A percentile compares a stretch with the other conserved stretches of the same genome.
phyloP scores from a whole-genome alignment of 2,797 vertebrate genomes.

The Aldrovandia affinis region DNA sequence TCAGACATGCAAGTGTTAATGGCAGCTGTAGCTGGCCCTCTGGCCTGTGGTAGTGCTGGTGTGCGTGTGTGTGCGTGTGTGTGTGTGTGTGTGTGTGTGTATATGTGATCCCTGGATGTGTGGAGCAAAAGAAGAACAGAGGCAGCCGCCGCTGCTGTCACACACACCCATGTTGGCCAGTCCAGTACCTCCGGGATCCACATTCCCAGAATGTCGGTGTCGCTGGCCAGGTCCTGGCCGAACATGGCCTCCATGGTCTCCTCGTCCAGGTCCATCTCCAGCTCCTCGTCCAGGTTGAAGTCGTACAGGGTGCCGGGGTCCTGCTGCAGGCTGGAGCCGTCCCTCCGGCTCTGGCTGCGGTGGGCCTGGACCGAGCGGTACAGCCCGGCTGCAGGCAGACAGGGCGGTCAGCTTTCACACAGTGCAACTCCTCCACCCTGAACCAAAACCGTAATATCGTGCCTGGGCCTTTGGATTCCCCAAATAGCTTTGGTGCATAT shows the following conservation, averaged over 20 bases:
- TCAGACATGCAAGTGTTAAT: not conserved
- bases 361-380: constrained; percentile 98
- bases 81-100: not conserved
- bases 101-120: constrained; percentile 14
- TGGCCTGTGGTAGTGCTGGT: not conserved
- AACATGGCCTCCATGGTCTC: constrained; percentile 99
- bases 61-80: not conserved
- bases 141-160: constrained; percentile 86
- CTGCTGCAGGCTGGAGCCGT: constrained; percentile 85
- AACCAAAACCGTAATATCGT: too few relatives aligned
- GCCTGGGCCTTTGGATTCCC: not conserved
- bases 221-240: constrained; percentile 91
- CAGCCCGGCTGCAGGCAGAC: constrained; percentile 81
- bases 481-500: not conserved
- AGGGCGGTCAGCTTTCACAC: not conserved
- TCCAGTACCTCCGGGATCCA: constrained; percentile 99
- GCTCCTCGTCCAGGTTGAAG: constrained; percentile 96
- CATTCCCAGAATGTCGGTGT: constrained; percentile 99
- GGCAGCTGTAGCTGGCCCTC: not conserved
- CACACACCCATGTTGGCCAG: constrained; percentile 99
- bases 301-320: constrained; percentile 90
- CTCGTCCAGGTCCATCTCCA: constrained; percentile 97
- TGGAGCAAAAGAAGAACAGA: constrained; percentile 52
- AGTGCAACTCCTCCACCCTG: not conserved
- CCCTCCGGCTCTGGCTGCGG: constrained; percentile 89